These are phyloP conservation scores for Epicauta chinensis DNA, from an alignment of 1,140 invertebrate genomes.

Conservation along the genomic window DNA sequence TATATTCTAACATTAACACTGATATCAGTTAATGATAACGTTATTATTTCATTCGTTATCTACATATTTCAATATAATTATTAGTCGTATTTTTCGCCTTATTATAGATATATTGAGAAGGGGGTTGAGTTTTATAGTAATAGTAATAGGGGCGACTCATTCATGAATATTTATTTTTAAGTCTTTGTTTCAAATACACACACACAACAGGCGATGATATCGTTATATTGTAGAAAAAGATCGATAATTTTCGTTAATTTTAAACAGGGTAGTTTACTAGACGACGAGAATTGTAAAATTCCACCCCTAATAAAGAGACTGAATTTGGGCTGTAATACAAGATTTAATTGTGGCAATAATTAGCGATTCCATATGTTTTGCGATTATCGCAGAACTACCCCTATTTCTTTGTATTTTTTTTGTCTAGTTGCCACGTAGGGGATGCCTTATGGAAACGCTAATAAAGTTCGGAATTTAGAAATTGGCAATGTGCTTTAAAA, in stretches of 20 bases:
- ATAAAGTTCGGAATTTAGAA: constrained; percentile 22
- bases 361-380: constrained; percentile 10
- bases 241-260: constrained; percentile 11
- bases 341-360: constrained; percentile 9
- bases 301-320: no score
- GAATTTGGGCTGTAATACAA: neutral
- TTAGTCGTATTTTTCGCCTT: constrained; percentile 22
- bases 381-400: constrained; percentile 8
- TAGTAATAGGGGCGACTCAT: neutral
- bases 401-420: no score
- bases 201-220: neutral
- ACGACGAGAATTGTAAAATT: no score
- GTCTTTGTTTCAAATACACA: constrained; percentile 1
- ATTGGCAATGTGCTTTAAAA: constrained; percentile 37
- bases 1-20: constrained; percentile 34
- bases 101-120: neutral
- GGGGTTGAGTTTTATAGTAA: no score
- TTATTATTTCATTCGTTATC: no score
- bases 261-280: no score
- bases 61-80: constrained; percentile 28
- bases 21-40: constrained; percentile 31
- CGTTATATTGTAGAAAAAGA: constrained; percentile 1
- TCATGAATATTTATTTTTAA: constrained; percentile 19
- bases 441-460: no score
- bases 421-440: no score